phyloP scores from a whole-genome alignment of 2,797 vertebrate species.

The Halcyon leucocephala region DNA sequence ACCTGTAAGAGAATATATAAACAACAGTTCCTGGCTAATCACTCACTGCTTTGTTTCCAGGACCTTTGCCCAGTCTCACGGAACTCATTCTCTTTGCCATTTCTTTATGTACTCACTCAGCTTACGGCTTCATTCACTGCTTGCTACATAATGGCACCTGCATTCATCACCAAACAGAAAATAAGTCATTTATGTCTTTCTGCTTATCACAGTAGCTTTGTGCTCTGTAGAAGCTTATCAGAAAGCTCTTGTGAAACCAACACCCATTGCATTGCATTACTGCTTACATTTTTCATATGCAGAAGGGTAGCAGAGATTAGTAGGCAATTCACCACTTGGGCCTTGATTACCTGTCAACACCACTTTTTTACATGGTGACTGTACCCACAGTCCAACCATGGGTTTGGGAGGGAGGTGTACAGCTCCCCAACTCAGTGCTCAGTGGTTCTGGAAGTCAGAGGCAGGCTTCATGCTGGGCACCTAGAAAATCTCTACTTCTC shows the following conservation, averaged over 20 bases:
- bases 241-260: neutral
- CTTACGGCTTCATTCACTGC: neutral
- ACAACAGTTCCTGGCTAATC: neutral
- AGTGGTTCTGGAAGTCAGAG: neutral
- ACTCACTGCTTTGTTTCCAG: neutral
- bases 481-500: neutral
- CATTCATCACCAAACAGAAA: neutral
- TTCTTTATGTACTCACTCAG: neutral
- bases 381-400: neutral
- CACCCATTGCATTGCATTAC: neutral
- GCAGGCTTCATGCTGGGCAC: fast-evolving
- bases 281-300: neutral
- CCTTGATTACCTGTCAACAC: neutral
- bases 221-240: neutral
- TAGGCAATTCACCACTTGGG: neutral
- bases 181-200: neutral
- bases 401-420: neutral
- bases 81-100: neutral
- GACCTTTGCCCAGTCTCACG: neutral
- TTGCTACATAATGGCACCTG: neutral
- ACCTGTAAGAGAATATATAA: neutral
- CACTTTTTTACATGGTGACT: neutral
- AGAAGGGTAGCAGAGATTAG: neutral
- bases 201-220: neutral
- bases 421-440: neutral